These are phyloP conservation scores for Penelope pileata DNA, from an alignment of 2,113 vertebrate species.

Conservation along the genomic window DNA sequence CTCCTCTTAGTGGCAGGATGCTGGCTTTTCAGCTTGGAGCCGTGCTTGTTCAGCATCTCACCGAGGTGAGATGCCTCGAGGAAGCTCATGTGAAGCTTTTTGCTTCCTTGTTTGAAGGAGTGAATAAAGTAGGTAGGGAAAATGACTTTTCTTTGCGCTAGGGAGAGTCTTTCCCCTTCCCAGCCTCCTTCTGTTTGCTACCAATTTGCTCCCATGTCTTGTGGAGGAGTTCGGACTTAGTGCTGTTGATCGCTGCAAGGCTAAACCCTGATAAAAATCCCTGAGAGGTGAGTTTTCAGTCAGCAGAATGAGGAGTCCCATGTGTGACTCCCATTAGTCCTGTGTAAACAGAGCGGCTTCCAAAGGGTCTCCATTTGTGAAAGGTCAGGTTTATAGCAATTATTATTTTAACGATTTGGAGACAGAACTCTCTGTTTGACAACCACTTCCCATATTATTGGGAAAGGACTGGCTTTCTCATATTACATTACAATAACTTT, in stretches of 20 bases:
- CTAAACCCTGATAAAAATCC: neutral
- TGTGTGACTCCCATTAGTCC: neutral
- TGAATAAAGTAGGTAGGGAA: neutral
- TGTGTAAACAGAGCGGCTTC: neutral
- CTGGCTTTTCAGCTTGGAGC: neutral
- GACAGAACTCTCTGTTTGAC: neutral
- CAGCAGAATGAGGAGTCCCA: neutral
- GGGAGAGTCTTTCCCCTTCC: neutral
- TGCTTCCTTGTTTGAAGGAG: neutral
- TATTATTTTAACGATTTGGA: neutral
- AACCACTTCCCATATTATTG: accelerated
- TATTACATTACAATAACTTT: neutral
- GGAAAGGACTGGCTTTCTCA: neutral
- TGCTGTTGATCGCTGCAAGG: neutral
- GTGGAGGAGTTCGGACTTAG: accelerated
- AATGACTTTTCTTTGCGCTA: neutral
- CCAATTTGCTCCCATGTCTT: neutral
- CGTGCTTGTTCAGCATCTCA: neutral
- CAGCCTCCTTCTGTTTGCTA: neutral
- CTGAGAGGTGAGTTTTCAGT: neutral
- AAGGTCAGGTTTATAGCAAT: neutral
- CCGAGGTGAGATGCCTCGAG: neutral
- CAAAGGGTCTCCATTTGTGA: neutral
- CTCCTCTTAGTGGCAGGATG: constrained; percentile 35
- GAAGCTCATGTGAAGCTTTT: neutral